Evolutionary conservation across 2,113 vertebrate species (phyloP).

Genomic region (Bubalus kerabau): DNA sequence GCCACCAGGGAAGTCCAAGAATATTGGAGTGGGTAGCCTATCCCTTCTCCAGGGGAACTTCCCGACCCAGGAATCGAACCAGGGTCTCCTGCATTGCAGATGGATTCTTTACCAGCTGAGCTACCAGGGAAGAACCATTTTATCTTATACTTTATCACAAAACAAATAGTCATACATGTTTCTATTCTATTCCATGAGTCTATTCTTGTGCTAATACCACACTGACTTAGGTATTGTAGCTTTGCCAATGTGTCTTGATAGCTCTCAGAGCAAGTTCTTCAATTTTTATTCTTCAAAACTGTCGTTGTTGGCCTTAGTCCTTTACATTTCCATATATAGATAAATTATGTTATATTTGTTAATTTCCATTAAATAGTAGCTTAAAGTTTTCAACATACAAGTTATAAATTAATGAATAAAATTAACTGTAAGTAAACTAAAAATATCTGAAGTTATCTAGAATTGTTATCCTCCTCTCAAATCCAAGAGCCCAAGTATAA

Average conservation of each 20-base stretch:
- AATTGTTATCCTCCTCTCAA: not conserved
- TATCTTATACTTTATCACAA: not conserved
- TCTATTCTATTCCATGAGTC: not conserved
- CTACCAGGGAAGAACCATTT: not conserved
- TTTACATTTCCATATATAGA: not conserved
- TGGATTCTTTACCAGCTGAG: not conserved
- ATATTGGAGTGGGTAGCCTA: not conserved
- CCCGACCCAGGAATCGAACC: not conserved
- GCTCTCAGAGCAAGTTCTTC: not conserved
- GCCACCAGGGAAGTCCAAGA: not conserved
- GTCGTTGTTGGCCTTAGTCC: not conserved
- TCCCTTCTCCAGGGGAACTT: not conserved
- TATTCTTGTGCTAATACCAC: not conserved
- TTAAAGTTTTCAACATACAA: not conserved
- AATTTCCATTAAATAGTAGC: not conserved
- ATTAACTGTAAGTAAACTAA: not conserved
- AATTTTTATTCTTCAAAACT: not conserved
- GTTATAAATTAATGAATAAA: not conserved
- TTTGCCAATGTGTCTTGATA: not conserved
- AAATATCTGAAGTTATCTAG: not conserved
- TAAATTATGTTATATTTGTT: not conserved
- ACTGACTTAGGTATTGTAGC: not conserved
- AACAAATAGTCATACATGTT: not conserved
- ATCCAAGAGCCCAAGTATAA: not conserved
- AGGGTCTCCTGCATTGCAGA: not conserved